A percentile compares a stretch with the other conserved stretches of the same genome.
These are phyloP conservation scores for Polydrusus tereticollis DNA, from an alignment of 2,888 invertebrate genomes.

Conservation along the genomic window DNA sequence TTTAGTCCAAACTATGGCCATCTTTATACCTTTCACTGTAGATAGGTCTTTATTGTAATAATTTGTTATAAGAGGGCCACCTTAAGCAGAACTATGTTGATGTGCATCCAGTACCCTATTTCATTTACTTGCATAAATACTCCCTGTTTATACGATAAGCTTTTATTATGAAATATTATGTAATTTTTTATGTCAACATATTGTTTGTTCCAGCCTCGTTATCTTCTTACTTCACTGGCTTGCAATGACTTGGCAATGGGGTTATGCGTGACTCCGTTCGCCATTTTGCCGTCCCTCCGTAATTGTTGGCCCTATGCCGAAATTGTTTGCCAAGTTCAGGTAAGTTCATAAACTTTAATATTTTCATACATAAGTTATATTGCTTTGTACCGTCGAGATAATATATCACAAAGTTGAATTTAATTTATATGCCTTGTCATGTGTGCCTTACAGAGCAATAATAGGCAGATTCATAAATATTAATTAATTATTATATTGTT, in stretches of 20 bases:
- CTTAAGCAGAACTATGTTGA: no score
- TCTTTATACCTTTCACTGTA: no score
- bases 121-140: no score
- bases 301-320: slow-evolving; percentile 94
- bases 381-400: neutral
- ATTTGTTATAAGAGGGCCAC: no score
- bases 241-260: slow-evolving; percentile 91
- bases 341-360: slow-evolving; percentile 64
- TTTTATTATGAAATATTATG: no score
- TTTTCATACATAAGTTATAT: neutral
- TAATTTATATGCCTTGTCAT: neutral
- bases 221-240: slow-evolving; percentile 87
- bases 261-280: slow-evolving; percentile 87
- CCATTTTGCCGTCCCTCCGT: slow-evolving; percentile 85
- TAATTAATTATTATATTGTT: no score
- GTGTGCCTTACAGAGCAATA: no score
- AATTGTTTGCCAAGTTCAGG: slow-evolving; percentile 92
- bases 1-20: no score
- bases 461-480: no score
- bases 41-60: no score
- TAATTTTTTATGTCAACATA: neutral
- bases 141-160: no score
- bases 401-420: neutral
- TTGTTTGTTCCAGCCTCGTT: slow-evolving; percentile 78
- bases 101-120: no score